Evolutionary conservation across 2,888 invertebrate species (phyloP), one percentile per base, ranked within the genome.

Genomic region (Mesoligia furuncula): DNA sequence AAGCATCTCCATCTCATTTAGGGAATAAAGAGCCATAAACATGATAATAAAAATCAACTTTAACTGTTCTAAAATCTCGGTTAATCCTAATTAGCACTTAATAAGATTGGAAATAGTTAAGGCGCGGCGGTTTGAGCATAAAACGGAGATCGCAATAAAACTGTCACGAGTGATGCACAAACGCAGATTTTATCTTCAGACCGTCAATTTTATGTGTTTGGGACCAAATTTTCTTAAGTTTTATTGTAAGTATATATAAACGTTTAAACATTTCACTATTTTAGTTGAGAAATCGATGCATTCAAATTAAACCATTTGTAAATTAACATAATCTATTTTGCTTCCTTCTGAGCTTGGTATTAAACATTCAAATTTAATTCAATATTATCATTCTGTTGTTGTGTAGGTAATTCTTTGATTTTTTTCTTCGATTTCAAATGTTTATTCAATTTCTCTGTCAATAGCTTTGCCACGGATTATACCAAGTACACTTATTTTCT

Each of bases 181-280:
- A 80, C 83, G 87, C 82, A 82, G 88, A 87, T 86, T 85, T 81
- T 86, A 87, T 88, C 83, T 84, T 76, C 75, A 86, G 76, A 67
- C 80, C 77, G 71, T 77, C 80, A 82, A 72, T 82, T 86, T 87
- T 73, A 87, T 77, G 83, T 79, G 78, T 87, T 83, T 75, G 71
- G 42, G 64, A 78, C 82, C 80, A 84, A 87, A 80, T 78, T 85
- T 62, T 82, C 69, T 84, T 66, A 61, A 77, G 13, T 81, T 87
- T 85, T 83, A 85, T 77, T 78, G 78, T 84, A n/a, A n/a, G n/a
- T n/a, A 51, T 65, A 68, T 70, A 79, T 73, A 82, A 79, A 72
- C 39, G n/a, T 73, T 70, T 36, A 83, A 62, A 72, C 67, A 68
- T 80, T 80, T 75, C 24, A 69, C 66, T 79, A 79, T 81, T 81